Base-by-base conservation (phyloP, 2,113 vertebrate species). In the Sterrhoptilus dennistouni region DNA sequence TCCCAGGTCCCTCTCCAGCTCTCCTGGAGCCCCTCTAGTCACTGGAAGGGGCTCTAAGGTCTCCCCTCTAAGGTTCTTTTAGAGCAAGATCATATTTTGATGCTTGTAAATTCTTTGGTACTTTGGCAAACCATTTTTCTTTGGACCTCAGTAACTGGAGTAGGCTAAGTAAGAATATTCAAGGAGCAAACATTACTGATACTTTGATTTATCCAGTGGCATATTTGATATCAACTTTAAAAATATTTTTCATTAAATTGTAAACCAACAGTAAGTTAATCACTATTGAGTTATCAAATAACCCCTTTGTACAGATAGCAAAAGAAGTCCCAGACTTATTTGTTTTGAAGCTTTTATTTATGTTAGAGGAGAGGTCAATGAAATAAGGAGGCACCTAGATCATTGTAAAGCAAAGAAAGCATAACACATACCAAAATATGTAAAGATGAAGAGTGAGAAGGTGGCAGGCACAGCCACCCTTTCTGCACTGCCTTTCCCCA, bases 301-400 rank as follows among this genome's bases (percentile, higher is more conserved):
- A 77, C 8, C 31, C 40, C 25, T 31, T 68, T 45, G 77, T 38
- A 25, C 3, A 22, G 74, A 27, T 38, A 22, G 83, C 74, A 89
- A 69, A 69, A 85, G 44, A 79, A 88, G 28, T 33, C 49, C 29
- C 45, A 87, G 25, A 31, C 24, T 50, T 57, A 7, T 0, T 70
- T 63, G 50, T 45, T 89, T n/a, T 61, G 61, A 75, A 49, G 13
- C 60, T 93, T 96, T 94, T 95, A 97, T 94, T 95, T 87, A 1
- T 89, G 12, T 91, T 42, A 14, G 78, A 83, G 50, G 45, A 33
- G 28, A 36, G 40, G 23, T 47, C 45, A 77, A 3, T 87, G 63
- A 81, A 83, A 61, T 45, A 66, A 91, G 16, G n/a, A 63, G 86
- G 22, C 74, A 83, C 70, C 25, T 60, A 59, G 38, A 22, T 71